Evolutionary conservation across 2,888 invertebrate species (phyloP), one percentile per base, ranked within the genome.

Genomic region (Andrena bucephala): DNA sequence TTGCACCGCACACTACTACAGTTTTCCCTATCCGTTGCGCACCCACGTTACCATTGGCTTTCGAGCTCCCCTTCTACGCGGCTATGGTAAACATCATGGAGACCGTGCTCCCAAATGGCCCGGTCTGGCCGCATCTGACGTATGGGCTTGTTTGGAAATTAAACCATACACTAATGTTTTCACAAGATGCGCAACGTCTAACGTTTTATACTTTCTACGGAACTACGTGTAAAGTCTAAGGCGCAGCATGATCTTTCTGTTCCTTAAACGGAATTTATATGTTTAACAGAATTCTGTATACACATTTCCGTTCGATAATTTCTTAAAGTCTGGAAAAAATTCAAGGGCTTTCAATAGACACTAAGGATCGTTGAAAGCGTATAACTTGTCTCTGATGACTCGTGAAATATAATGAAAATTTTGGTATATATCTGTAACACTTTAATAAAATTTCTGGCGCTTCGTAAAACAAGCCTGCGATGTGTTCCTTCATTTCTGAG

Each of bases 401-500:
- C 74, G 60, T 36, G 33, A 62, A 74, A 60, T 31, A 52, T 42
- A 67, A 67, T 24, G n/a, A 54, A 62, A 50, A 54, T 74, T 77
- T 77, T 74, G 74, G 52, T 63, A 63, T 62, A 33, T 62, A 16
- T 63, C 63, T 63, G 42, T 63, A 67, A 74, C 8, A 67, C 20
- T 54, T 76, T 67, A 77, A 77, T 77, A 77, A 77, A 77, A 73
- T n/a, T 63, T 73, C 20, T 65, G 65, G 48, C 65, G 77, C 72
- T 77, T 77, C 77, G 57, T 59, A 33, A 76, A 77, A 77, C 20
- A 29, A 52, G 33, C 24, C 70, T 50, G 31, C 59, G 27, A 16
- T 13, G 27, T n/a, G 3, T 59, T 59, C 16, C 20, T 54, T 69
- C 16, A 20, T 71, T 62, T 67, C 50, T n/a, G 2, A 31, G 2